These are phyloP conservation scores for Todiramphus chloris DNA, from an alignment of 2,113 vertebrate species.

Conservation along the genomic window DNA sequence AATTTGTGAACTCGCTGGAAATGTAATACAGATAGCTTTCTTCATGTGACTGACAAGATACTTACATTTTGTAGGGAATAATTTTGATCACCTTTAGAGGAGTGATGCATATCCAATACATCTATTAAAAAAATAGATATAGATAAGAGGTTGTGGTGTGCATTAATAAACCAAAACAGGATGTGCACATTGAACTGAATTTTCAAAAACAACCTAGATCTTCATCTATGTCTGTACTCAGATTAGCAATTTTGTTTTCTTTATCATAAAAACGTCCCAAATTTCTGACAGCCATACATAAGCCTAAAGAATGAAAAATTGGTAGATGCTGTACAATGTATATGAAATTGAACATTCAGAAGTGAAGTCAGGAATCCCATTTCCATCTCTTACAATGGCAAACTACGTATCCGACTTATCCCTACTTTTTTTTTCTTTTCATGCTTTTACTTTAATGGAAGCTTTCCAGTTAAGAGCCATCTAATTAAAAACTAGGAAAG, in stretches of 20 bases:
- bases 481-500: neutral
- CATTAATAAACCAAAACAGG: neutral
- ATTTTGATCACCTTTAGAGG: neutral
- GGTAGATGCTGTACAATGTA: neutral
- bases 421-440: neutral
- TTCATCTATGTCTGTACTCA: neutral
- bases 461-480: neutral
- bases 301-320: neutral
- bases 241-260: neutral
- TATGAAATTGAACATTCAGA: neutral
- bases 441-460: neutral
- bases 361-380: neutral
- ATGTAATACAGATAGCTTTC: neutral
- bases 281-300: neutral
- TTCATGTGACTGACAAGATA: neutral
- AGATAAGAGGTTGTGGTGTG: neutral
- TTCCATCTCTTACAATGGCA: neutral
- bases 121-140: neutral
- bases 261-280: neutral
- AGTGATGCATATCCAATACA: neutral
- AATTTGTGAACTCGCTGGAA: neutral
- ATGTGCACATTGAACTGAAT: neutral
- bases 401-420: neutral
- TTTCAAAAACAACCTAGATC: neutral
- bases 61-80: neutral